Evolutionary conservation across 2,797 vertebrate species (phyloP), one percentile per base, ranked within the genome.

Genomic region (Sibirionetta formosa): DNA sequence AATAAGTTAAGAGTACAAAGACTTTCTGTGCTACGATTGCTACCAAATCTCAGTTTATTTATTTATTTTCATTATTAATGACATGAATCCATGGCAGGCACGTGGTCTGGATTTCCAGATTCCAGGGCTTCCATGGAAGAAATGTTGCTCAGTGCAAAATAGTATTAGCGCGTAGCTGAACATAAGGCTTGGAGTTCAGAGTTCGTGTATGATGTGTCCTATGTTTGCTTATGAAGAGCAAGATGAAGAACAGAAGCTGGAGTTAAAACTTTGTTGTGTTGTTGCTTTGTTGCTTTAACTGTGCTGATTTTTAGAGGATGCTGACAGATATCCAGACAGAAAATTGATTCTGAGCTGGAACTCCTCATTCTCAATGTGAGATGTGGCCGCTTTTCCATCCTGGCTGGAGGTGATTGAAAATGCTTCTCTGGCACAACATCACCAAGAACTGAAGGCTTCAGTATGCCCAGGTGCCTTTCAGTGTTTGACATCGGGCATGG

Each of bases 401-500:
- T 48, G 33, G 17, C 27, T 56, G 50, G 48, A 71, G 19, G 15
- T 1, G 8, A 26, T 31, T 5, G 19, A 64, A 35, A 46, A 24
- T 5, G 19, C 33, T 38, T 19, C 56, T 33, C 33, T 33, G 29
- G 24, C 33, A 33, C 19, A 35, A 5, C 13, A 33, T 48, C n/a
- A 40, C 38, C 22, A 18, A 11, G 11, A 38, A 53, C 56, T 57
- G n/a, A 33, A 4, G 56, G n/a, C 8, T 29, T 69, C 27, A 54
- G 56, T 14, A 18, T 76, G 73, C 40, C 51, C 40, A 48, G 33
- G 27, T 11, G 15, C 5, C 24, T 24, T n/a, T 22, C 24, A 8
- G 18, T 2, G 38, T 15, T 33, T 29, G 29, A n/a, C 13, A 29
- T 46, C 4, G 24, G 33, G 12, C 33, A 3, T 33, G 0, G 0